These are phyloP conservation scores for Drosophila paramelanica DNA, from an alignment of 2,888 invertebrate genomes.

Conservation along the genomic window DNA sequence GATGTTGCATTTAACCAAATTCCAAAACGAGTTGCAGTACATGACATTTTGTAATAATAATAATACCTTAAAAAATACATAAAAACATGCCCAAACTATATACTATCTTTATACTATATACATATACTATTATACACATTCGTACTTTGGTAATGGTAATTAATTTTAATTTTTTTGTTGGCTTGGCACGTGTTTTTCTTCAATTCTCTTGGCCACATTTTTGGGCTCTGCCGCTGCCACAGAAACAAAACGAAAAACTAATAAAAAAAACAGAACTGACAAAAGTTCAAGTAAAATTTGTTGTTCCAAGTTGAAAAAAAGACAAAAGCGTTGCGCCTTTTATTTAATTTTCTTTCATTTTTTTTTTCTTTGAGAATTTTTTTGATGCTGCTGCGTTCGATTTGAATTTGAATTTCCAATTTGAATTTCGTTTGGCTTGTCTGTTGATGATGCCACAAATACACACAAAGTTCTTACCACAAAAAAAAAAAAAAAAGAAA, in stretches of 20 bases:
- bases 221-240: constrained; percentile 64
- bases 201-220: constrained; percentile 49
- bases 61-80: constrained; percentile 35
- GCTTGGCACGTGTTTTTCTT: constrained; percentile 79
- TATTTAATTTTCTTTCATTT: constrained; percentile 34
- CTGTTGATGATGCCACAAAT: constrained; percentile 67
- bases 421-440: constrained; percentile 80
- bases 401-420: constrained; percentile 68
- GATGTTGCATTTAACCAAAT: constrained; percentile 29
- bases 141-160: constrained; percentile 71
- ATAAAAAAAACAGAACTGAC: constrained; percentile 30
- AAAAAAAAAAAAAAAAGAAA: background rate
- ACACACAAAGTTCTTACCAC: constrained; percentile 37
- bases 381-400: constrained; percentile 77
- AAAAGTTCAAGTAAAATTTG: constrained; percentile 24
- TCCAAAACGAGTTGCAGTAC: constrained; percentile 56
- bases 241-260: constrained; percentile 23
- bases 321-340: constrained; percentile 66
- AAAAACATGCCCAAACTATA: constrained; percentile 17
- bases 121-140: constrained; percentile 27
- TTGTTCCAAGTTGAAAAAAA: constrained; percentile 13
- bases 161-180: constrained; percentile 52
- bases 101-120: constrained; percentile 34
- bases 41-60: constrained; percentile 70
- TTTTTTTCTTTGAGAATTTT: constrained; percentile 62